phyloP scores from a whole-genome alignment of 2,888 invertebrate species.

The Drosophila austrosaltans region DNA sequence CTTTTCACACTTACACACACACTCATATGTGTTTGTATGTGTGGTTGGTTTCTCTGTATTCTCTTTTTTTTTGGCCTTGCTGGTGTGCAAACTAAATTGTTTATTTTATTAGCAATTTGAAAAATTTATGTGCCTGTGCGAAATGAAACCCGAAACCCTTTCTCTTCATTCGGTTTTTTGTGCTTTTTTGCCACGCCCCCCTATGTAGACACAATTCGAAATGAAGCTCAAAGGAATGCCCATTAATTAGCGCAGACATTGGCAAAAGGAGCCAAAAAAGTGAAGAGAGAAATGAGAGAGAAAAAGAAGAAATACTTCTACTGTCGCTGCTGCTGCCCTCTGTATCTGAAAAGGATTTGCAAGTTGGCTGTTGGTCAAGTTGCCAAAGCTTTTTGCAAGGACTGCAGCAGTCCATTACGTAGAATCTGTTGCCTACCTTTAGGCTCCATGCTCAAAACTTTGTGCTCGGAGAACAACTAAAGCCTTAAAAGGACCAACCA shows the following conservation, averaged over 20 bases:
- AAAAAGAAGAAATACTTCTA: neutral
- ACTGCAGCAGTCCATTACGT: slow-evolving; percentile 29
- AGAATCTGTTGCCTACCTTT: slow-evolving; percentile 65
- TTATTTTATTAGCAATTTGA: slow-evolving; percentile 79
- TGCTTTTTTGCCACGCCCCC: slow-evolving; percentile 18
- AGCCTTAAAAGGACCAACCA: neutral
- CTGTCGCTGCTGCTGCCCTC: slow-evolving; percentile 54
- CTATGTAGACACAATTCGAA: slow-evolving; percentile 46
- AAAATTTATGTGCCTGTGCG: slow-evolving; percentile 66
- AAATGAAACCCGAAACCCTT: slow-evolving; percentile 46
- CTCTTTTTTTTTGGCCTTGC: slow-evolving; percentile 16
- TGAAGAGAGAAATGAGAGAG: neutral
- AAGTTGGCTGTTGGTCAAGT: slow-evolving; percentile 22
- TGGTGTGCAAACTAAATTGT: slow-evolving; percentile 69
- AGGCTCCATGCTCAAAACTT: slow-evolving; percentile 43
- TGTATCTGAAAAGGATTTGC: slow-evolving; percentile 41
- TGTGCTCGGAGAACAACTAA: too few species aligned
- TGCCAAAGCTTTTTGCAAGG: slow-evolving; percentile 36
- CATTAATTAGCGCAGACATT: slow-evolving; percentile 65
- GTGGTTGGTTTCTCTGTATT: slow-evolving; percentile 20
- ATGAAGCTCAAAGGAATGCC: slow-evolving; percentile 72
- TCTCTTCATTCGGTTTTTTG: neutral
- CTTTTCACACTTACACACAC: neutral
- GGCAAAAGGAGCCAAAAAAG: neutral
- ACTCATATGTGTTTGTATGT: neutral